phyloP scores from a whole-genome alignment of 2,888 invertebrate species.

The Diabrotica balteata region DNA sequence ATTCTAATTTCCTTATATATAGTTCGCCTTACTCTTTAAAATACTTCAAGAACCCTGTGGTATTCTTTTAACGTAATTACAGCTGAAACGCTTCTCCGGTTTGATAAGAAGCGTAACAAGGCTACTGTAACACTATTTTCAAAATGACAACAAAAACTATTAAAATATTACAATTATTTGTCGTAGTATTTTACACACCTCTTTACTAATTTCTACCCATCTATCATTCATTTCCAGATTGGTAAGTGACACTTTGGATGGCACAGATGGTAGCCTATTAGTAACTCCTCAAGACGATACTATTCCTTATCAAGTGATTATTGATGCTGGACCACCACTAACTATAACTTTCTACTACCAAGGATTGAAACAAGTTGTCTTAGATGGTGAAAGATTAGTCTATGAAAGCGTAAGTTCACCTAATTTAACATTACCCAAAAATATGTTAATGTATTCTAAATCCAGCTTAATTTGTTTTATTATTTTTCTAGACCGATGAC shows the following conservation, averaged over 20 bases:
- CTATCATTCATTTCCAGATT: no score
- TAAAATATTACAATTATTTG: not conserved
- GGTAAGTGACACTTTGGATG: no score
- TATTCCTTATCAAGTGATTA: constrained; percentile 12
- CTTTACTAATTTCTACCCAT: not conserved
- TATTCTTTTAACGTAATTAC: not conserved
- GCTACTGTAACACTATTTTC: no score
- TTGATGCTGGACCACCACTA: constrained; percentile 34
- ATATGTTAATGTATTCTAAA: not conserved
- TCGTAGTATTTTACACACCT: no score
- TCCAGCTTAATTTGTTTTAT: not conserved
- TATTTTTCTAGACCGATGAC: constrained; percentile 35
- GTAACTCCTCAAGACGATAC: constrained; percentile 7
- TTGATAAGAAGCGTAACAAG: no score
- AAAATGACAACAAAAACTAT: no score
- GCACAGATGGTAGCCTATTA: not conserved
- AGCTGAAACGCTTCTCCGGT: no score
- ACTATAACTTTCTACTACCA: constrained; percentile 27
- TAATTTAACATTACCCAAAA: not conserved
- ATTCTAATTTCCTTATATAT: no score
- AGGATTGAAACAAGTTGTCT: constrained; percentile 19
- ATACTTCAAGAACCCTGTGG: no score
- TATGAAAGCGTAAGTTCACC: constrained; percentile 34
- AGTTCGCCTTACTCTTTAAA: no score
- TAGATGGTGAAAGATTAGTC: constrained; percentile 31